These are phyloP conservation scores for silkworm (Bombyx mori) DNA, from an alignment of 1,140 invertebrate genomes.

Conservation along the genomic window ASM3026992v2 NC_085112.1:13705001-13705500, in stretches of 20 bases:
- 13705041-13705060: no score
- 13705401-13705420: conserved; percentile 46
- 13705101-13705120: no score
- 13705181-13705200: no score
- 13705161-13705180: no score
- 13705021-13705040: no score
- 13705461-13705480: conserved; percentile 55
- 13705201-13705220: not conserved
- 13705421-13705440: conserved; percentile 47
- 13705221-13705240: not conserved
- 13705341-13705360: conserved; percentile 9
- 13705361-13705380: conserved; percentile 35
- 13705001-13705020: no score
- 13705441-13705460: conserved; percentile 53
- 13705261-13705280: not conserved
- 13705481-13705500: conserved; percentile 9
- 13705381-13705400: conserved; percentile 44
- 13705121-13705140: no score
- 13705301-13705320: conserved; percentile 35
- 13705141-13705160: no score
- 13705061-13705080: no score
- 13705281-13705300: conserved; percentile 36
- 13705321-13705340: conserved; percentile 9
- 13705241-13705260: not conserved
- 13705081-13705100: no score